Percentiles rank a stretch among this genome's conserved stretches.
Conservation (phyloP, 2,113 vertebrate species). For the Elephas maximus region DNA sequence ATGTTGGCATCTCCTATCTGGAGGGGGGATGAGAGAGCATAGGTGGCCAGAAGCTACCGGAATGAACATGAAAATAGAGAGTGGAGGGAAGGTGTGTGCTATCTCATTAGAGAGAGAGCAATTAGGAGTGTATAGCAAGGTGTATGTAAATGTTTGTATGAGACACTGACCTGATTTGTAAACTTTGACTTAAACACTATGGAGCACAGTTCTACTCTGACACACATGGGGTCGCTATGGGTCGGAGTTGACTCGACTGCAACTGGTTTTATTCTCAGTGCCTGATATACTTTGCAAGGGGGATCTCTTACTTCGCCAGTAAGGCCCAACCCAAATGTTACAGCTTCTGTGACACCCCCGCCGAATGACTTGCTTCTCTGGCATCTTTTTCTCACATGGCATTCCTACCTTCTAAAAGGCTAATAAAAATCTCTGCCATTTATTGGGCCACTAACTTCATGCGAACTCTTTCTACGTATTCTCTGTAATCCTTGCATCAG, state of each 20-base stretch:
- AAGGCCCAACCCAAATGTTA: accelerated
- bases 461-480: neutral
- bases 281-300: accelerated
- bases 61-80: no score
- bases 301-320: neutral
- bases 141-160: no score
- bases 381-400: neutral
- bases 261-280: neutral
- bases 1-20: no score
- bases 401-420: neutral
- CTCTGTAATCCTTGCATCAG: neutral
- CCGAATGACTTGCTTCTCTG: neutral
- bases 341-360: neutral
- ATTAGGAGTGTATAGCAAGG: no score
- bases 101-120: no score
- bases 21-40: no score
- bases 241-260: neutral
- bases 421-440: neutral
- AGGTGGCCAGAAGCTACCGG: no score
- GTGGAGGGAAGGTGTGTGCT: no score
- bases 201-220: no score
- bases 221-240: neutral
- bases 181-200: no score
- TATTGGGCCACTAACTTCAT: neutral
- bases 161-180: no score